Conservation (phyloP, 2,888 invertebrate genomes). For the Dioctria rufipes region DNA sequence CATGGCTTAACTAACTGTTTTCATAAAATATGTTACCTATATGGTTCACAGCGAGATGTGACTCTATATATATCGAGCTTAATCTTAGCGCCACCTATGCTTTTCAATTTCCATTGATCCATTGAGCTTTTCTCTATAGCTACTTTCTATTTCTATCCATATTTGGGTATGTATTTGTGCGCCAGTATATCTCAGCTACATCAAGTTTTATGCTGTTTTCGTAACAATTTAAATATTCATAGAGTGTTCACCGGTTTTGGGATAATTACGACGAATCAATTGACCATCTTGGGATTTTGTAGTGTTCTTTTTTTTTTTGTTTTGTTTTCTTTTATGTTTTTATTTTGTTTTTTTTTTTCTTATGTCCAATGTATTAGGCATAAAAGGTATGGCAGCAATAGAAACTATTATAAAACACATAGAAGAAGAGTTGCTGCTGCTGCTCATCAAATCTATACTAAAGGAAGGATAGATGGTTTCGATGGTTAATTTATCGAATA, state of each 20-base stretch:
- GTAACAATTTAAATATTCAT: slow-evolving; percentile 47
- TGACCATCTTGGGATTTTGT: background rate
- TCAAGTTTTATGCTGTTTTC: slow-evolving; percentile 4
- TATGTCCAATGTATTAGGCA: background rate
- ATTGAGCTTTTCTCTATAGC: no score
- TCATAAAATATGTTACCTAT: background rate
- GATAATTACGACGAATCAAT: slow-evolving; percentile 49
- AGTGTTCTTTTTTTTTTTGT: slow-evolving; percentile 8
- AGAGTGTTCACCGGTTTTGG: slow-evolving; percentile 49
- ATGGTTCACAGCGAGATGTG: slow-evolving; percentile 13
- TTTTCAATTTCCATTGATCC: background rate
- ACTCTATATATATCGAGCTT: slow-evolving; percentile 33
- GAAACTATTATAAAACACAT: slow-evolving; percentile 26
- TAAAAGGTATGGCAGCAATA: slow-evolving; percentile 24
- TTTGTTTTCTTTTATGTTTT: background rate
- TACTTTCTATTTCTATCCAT: background rate
- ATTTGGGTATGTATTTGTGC: background rate
- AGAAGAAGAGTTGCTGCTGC: background rate
- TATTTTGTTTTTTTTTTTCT: background rate
- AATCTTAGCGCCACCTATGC: slow-evolving; percentile 44
- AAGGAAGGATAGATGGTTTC: slow-evolving; percentile 25
- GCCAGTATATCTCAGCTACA: slow-evolving; percentile 1
- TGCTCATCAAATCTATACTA: background rate
- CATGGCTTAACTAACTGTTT: slow-evolving; percentile 29
- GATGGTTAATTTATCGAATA: slow-evolving; percentile 39